A percentile compares a stretch with the other conserved stretches of the same genome.
Evolutionary conservation across 2,113 vertebrate species (phyloP).

Genomic region (Aspidoscelis tigris): DNA sequence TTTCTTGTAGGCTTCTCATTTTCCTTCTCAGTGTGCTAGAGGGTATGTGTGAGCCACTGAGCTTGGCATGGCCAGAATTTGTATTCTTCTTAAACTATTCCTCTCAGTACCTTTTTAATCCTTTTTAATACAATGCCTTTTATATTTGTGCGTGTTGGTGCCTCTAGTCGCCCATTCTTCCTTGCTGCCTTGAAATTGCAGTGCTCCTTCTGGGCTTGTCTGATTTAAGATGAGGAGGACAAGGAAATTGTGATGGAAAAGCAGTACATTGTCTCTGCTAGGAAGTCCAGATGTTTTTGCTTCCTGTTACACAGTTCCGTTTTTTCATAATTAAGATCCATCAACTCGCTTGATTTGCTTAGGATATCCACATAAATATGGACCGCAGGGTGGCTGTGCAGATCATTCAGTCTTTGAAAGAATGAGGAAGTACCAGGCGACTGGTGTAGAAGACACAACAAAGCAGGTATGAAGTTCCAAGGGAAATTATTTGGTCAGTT

Average conservation of each 20-base stretch:
- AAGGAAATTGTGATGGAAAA: not conserved
- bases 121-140: too few relatives aligned
- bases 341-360: conserved; percentile 47
- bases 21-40: too few relatives aligned
- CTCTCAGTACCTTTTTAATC: too few relatives aligned
- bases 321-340: conserved; percentile 26
- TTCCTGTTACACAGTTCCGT: not conserved
- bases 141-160: too few relatives aligned
- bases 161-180: too few relatives aligned
- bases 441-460: conserved; percentile 76
- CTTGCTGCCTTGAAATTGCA: too few relatives aligned
- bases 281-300: not conserved
- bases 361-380: conserved; percentile 98
- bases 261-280: not conserved
- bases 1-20: too few relatives aligned
- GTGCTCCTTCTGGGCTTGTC: too few relatives aligned
- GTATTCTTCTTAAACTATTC: too few relatives aligned
- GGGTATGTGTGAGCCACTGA: too few relatives aligned
- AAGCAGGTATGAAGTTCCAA: conserved; percentile 57
- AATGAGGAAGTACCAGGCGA: conserved; percentile 93
- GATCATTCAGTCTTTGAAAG: conserved; percentile 94
- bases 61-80: too few relatives aligned
- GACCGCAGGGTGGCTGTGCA: conserved; percentile 94
- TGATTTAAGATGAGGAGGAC: not conserved
- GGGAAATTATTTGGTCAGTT: not conserved